A percentile compares a stretch with the other conserved stretches of the same genome.
These are phyloP conservation scores for Tinea trinotella DNA, from an alignment of 2,888 invertebrate genomes.

Conservation along the genomic window DNA sequence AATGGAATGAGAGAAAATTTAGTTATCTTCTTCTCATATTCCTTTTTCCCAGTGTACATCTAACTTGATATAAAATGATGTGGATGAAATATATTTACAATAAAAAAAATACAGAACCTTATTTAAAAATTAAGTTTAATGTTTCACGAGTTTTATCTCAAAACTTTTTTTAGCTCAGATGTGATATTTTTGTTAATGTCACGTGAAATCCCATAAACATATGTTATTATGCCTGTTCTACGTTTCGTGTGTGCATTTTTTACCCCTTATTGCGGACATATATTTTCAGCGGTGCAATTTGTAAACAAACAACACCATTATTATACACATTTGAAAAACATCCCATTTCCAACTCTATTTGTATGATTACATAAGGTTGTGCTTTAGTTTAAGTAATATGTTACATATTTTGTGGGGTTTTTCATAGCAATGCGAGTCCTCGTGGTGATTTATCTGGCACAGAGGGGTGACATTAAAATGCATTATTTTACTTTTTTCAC, in stretches of 20 bases:
- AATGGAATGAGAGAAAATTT: too few relatives aligned
- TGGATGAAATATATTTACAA: too few relatives aligned
- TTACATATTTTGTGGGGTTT: background rate
- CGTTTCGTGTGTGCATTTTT: conserved; percentile 4
- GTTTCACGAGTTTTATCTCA: background rate
- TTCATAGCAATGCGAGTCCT: background rate
- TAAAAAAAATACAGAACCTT: too few relatives aligned
- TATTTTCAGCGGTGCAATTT: conserved; percentile 18
- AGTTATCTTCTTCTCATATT: too few relatives aligned
- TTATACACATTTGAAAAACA: background rate
- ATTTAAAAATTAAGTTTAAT: conserved; percentile 8
- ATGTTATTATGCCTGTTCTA: conserved; percentile 10
- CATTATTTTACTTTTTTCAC: conserved; percentile 4
- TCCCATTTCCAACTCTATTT: background rate
- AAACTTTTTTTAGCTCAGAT: background rate
- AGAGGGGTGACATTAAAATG: conserved; percentile 9
- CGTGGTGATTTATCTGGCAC: conserved; percentile 14
- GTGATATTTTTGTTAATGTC: background rate
- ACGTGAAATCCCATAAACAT: conserved; percentile 15
- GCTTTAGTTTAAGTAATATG: background rate
- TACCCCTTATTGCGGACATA: conserved; percentile 15
- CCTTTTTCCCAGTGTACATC: too few relatives aligned
- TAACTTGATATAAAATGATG: too few relatives aligned
- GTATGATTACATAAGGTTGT: background rate
- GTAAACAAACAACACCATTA: background rate